These are phyloP conservation scores for Linurgus olivaceus DNA, from an alignment of 2,797 vertebrate species.

Conservation along the genomic window DNA sequence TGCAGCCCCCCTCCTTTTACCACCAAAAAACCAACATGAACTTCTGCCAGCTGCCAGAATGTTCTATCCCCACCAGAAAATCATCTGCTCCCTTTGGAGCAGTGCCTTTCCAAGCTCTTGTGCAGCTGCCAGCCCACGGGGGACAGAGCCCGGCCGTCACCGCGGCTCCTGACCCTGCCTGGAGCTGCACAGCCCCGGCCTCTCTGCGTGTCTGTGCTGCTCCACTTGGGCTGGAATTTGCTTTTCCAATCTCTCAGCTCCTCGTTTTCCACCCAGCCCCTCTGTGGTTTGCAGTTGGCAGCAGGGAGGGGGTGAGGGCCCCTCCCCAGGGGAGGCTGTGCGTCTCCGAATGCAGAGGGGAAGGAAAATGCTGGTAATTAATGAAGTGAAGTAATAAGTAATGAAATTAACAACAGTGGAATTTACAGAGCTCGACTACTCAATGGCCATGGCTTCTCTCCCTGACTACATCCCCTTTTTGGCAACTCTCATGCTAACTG, in stretches of 20 bases:
- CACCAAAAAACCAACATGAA: not conserved
- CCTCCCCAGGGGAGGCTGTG: not conserved
- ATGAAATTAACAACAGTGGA: not conserved
- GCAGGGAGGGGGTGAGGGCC: not conserved
- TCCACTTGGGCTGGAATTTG: not conserved
- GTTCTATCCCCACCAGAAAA: not conserved
- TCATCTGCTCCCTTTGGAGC: not conserved
- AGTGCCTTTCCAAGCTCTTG: not conserved
- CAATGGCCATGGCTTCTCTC: not conserved
- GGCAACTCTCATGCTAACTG: not conserved
- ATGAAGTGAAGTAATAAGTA: not conserved
- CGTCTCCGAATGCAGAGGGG: not conserved
- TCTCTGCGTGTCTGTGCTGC: not conserved
- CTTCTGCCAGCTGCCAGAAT: conserved; percentile 48
- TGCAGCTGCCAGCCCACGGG: conserved; percentile 38
- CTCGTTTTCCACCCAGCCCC: not conserved
- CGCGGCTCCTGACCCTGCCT: not conserved
- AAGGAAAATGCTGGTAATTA: not conserved
- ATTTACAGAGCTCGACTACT: not conserved
- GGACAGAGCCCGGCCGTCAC: not conserved
- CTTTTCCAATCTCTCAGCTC: not conserved
- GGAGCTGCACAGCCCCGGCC: not conserved
- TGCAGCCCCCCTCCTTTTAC: not conserved
- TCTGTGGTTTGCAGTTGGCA: not conserved
- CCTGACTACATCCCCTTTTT: not conserved